Evolutionary conservation across 1,140 invertebrate genomes (phyloP), one percentile per base, ranked within the genome.

Genomic region (Penaeus vannamei): DNA sequence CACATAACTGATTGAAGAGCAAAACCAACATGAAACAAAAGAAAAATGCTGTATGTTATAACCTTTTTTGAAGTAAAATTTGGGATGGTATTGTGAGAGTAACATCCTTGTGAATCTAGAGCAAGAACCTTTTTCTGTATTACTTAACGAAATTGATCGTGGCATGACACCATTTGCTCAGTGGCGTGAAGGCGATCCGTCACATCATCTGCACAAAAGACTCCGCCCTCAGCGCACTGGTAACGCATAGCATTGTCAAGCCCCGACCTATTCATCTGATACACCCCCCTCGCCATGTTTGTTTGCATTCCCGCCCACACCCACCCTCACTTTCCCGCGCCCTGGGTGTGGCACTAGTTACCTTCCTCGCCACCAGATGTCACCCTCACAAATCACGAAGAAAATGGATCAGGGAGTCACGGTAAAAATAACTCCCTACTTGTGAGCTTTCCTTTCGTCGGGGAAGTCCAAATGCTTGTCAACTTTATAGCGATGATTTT

Each of bases 91-190:
- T 12, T 14, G 53, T 17, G 53, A 53, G 14, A 46, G 10, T 46
- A 10, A 46, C 3, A 53, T 1, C 10, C 53, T 42, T 42, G 53
- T 53, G 53, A 12, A 17, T 87, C 86, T 53, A 32, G 86, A 66
- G 79, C 86, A 53, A 53, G 53, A 53, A 14, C 53, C 53, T 53
- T 53, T 53, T 53, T 53, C 53, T 53, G 12, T 53, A 87, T 87
- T 82, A 82, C 86, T 80, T 82, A 87, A 87, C 81, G 86, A 87
- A 87, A 87, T 87, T 82, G 77, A 87, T 87, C 76, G 85, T 87
- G 85, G 77, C 85, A 81, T 72, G 80, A 61, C 86, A 81, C 77
- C 83, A 79, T 82, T 87, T 82, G 81, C 86, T 46, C 79, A 26
- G 79, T 72, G 64, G n/a, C 62, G 62, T 26, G 46, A 22, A n/a